Base-by-base conservation (phyloP, 92 coral and sea anemone genomes). In the Micromussa lordhowensis region DNA sequence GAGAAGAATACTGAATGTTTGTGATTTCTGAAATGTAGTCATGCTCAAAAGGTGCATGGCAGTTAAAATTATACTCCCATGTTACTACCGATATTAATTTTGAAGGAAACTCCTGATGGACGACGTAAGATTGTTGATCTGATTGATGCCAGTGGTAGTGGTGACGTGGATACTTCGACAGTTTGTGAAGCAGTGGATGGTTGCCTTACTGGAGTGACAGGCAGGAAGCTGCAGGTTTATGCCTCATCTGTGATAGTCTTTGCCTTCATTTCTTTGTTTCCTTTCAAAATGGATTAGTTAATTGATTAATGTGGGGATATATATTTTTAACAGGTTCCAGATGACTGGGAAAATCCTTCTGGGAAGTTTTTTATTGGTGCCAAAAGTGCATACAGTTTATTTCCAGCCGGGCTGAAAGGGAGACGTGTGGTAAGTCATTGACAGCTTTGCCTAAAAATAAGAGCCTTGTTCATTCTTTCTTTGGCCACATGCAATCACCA, bases 81-180 rank as follows among this genome's bases (percentile, higher is more conserved):
- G 9, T 21, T 21, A 1, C 68, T 40, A 40, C 48, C 17, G 15
- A 24, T 0, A 73, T 80, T 64, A 14, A 54, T 14, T 87, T 70
- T 64, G 15, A 68, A 97, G 99, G 91, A 90, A 86, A 97, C 99
- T 1, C 79, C 98, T 59, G 97, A 97, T 93, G 99, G 99, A 15
- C 92, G 87, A 31, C 91, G 99, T 1, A 97, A 97, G 82, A 92
- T 96, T 49, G 88, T 97, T 83, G 99, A 97, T 89, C 77, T 97
- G 86, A 97, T 97, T 94, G 99, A 97, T 89, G 94, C 98, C 19
- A 89, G 98, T 49, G 99, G 98, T 5, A 97, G 99, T 89, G 99
- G 99, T 77, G 99, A 97, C 93, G 98, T 97, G 0, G 98, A 95
- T 75, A 97, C 99, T 2, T 95, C 98, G 30, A 94, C 98, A 24